phyloP scores from a whole-genome alignment of 2,113 vertebrate genomes.

The Phrynosoma platyrhinos region DNA sequence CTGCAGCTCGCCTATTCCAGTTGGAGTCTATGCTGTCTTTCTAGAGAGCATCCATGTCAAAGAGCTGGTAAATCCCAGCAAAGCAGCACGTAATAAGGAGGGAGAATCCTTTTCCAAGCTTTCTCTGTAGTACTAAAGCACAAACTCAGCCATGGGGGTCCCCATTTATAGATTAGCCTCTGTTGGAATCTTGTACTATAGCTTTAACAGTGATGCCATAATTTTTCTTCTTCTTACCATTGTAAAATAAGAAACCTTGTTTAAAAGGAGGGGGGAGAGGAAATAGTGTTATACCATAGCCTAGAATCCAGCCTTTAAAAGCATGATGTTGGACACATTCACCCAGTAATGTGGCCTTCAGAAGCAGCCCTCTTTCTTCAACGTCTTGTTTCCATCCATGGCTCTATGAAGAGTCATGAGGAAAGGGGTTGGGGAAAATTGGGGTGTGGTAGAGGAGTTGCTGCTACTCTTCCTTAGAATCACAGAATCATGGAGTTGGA shows the following conservation, averaged over 20 bases:
- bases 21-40: not conserved
- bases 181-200: not conserved
- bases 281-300: not conserved
- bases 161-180: not conserved
- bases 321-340: not conserved
- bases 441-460: no score
- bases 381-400: not conserved
- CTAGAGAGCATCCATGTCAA: not conserved
- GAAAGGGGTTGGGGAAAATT: no score
- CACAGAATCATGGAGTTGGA: no score
- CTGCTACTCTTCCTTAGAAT: not conserved
- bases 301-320: not conserved
- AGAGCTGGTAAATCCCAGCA: slow-evolving; percentile 8
- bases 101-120: not conserved
- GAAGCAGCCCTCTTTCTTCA: not conserved
- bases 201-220: not conserved
- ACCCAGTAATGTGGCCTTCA: not conserved
- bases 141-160: not conserved
- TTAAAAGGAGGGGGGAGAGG: not conserved
- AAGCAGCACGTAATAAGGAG: not conserved
- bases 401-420: not conserved
- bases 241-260: not conserved
- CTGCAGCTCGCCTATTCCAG: not conserved
- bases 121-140: not conserved
- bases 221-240: not conserved